A percentile compares a stretch with the other conserved stretches of the same genome.
Evolutionary conservation across 2,797 vertebrate species (phyloP).

Genomic region (Sebastes hubbsi): DNA sequence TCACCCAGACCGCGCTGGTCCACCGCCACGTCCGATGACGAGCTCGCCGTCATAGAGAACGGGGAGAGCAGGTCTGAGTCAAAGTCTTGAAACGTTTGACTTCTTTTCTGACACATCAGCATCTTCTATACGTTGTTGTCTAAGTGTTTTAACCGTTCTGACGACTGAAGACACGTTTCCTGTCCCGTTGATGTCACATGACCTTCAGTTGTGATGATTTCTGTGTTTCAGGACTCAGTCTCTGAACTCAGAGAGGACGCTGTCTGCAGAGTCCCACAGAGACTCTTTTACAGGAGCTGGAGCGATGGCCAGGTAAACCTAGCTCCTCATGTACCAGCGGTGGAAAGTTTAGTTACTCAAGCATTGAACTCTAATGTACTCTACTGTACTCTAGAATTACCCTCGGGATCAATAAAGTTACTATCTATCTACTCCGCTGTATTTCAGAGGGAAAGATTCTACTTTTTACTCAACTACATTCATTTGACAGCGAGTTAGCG

Average conservation of each 20-base stretch:
- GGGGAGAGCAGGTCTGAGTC: slow-evolving; percentile 85
- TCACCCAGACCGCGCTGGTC: slow-evolving; percentile 67
- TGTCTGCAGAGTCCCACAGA: slow-evolving; percentile 70
- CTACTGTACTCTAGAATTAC: not conserved
- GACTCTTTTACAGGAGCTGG: slow-evolving; percentile 79
- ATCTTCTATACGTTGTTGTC: not conserved
- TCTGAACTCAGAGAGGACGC: slow-evolving; percentile 73
- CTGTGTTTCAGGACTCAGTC: slow-evolving; percentile 82
- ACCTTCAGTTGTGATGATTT: not conserved
- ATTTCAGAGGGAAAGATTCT: not conserved
- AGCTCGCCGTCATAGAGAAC: slow-evolving; percentile 85
- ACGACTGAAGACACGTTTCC: not conserved
- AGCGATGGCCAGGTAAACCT: slow-evolving; percentile 88
- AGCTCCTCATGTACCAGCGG: not conserved
- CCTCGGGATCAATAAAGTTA: too few species aligned
- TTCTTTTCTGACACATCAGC: not conserved
- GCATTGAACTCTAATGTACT: not conserved
- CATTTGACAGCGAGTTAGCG: not conserved
- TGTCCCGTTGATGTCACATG: not conserved
- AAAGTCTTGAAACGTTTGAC: not conserved
- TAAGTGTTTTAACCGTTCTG: not conserved
- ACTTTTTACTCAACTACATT: not conserved
- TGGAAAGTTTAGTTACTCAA: not conserved
- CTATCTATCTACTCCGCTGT: not conserved
- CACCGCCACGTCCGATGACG: slow-evolving; percentile 73